phyloP scores from a whole-genome alignment of 2,113 vertebrate genomes.

The Melanocharis versteri region DNA sequence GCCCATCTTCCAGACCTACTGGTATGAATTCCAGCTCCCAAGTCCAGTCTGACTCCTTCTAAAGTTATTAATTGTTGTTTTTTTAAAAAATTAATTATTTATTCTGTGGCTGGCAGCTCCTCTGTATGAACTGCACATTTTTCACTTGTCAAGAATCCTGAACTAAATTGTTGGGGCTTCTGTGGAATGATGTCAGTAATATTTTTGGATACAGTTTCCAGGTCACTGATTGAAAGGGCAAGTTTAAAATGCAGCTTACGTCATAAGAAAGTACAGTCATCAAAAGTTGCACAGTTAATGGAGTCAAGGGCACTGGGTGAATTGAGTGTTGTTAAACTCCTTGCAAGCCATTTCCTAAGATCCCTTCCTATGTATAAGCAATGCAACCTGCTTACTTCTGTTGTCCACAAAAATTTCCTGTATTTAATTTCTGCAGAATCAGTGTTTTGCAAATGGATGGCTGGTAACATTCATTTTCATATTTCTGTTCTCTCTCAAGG shows the following conservation, averaged over 20 bases:
- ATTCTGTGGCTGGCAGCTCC: background rate
- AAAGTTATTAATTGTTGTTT: background rate
- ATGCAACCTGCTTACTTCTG: background rate
- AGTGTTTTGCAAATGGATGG: background rate
- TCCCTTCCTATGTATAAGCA: background rate
- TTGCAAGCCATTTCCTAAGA: background rate
- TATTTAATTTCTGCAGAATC: background rate
- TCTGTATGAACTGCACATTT: background rate
- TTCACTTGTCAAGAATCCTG: background rate
- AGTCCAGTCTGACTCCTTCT: background rate
- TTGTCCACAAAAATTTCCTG: background rate
- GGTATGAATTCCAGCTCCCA: background rate
- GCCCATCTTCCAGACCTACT: background rate
- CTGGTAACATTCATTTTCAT: background rate
- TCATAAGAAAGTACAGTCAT: background rate
- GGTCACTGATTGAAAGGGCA: background rate
- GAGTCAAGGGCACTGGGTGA: background rate
- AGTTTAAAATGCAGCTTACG: background rate
- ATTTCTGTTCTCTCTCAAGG: background rate
- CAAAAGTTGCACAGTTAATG: background rate
- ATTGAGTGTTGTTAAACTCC: background rate
- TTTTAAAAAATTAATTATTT: fast-evolving
- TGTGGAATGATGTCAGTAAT: background rate
- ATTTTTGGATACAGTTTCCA: background rate
- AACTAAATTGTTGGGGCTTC: background rate